Base-by-base conservation (phyloP, 2,888 invertebrate species). In the Sarcophaga carnaria region DNA sequence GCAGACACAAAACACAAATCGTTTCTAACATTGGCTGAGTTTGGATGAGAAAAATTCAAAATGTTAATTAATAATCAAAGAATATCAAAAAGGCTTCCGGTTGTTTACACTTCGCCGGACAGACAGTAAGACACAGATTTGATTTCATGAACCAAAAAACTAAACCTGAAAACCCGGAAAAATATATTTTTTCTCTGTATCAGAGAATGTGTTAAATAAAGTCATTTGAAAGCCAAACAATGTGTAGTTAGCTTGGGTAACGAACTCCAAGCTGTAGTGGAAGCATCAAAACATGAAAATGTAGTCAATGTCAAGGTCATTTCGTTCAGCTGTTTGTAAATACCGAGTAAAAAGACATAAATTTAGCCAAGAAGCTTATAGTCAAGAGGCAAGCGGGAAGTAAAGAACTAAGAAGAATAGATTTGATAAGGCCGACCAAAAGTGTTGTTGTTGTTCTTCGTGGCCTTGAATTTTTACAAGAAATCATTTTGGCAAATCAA, bases 251-350 rank as follows among this genome's bases (percentile, higher is more conserved):
- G 22, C 22, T 22, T 4, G 37, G 37, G 59, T 67, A 59, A 59
- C 66, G 20, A 77, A 77, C 77, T 67, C 37, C 22, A 14, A 59
- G 1, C 14, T 64, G n/a, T n/a, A 27, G 22, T n/a, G 3, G 25
- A 37, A 54, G 12, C 2, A 20, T 25, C 49, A 76, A 14, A 10
- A 20, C 3, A 22, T 54, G 12, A 54, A 12, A 64, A 27, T 17
- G 8, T 20, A 20, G 1, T 63, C 45, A 77, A 77, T 59, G 66
- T 77, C 77, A 77, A 67, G 77, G 77, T 67, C 37, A 37, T 37
- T 37, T 37, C 8, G 2, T 37, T 10, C 37, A 37, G 8, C 10
- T 10, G 37, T 4, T 54, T 4, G 0, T 12, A 54, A 54, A 54
- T 2, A 17, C 4, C 2, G 5, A 17, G 4, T 4, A 54, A 54